phyloP scores from a whole-genome alignment of 2,797 vertebrate species.

The Brotula barbata region DNA sequence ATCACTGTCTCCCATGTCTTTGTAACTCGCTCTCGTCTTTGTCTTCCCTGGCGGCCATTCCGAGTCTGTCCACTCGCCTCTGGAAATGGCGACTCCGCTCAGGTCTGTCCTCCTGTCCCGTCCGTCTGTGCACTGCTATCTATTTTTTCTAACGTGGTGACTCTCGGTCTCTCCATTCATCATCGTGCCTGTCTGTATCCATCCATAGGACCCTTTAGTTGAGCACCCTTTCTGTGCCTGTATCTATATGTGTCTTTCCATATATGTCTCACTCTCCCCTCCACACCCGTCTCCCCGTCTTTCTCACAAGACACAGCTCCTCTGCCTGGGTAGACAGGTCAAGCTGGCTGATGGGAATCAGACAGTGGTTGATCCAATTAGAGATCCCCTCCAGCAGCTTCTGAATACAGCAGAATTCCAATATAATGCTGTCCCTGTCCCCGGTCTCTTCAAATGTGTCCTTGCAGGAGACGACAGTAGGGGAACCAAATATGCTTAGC shows the following conservation, averaged over 20 bases:
- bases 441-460: conserved; percentile 42
- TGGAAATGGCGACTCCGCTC: conserved; percentile 45
- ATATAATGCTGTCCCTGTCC: conserved; percentile 52
- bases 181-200: conserved; percentile 13
- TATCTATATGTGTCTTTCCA: conserved; percentile 17
- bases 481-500: conserved; percentile 21
- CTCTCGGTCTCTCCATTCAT: neutral
- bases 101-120: neutral
- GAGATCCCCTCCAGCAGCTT: conserved; percentile 60
- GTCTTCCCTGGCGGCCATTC: conserved; percentile 43
- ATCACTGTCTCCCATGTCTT: conserved; percentile 22
- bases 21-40: conserved; percentile 46
- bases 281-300: conserved; percentile 9
- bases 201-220: conserved; percentile 20
- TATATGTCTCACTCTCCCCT: neutral
- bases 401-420: conserved; percentile 60
- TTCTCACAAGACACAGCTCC: conserved; percentile 58
- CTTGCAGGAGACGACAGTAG: conserved; percentile 31
- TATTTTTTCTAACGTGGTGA: conserved; percentile 8
- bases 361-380: conserved; percentile 78
- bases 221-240: conserved; percentile 1
- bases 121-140: conserved; percentile 10
- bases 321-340: conserved; percentile 64
- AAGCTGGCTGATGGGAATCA: conserved; percentile 71
- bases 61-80: conserved; percentile 31